phyloP scores from a whole-genome alignment of 2,113 vertebrate species.

The Todiramphus saurophagus region DNA sequence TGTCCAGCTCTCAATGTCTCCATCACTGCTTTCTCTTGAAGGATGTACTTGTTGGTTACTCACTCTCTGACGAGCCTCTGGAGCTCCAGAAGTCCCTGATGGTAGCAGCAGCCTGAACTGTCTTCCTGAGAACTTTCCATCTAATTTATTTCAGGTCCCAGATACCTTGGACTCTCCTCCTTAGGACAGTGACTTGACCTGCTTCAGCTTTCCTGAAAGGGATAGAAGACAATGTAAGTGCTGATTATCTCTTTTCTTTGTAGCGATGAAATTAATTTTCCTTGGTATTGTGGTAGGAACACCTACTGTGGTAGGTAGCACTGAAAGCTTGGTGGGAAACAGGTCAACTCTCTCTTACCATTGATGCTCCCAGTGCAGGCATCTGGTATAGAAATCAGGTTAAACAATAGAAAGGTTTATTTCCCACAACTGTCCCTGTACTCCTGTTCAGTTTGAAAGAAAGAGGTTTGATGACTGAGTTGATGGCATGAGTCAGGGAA shows the following conservation, averaged over 20 bases:
- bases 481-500: neutral
- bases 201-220: neutral
- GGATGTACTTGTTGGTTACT: neutral
- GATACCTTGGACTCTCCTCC: neutral
- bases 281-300: neutral
- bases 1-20: neutral
- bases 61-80: neutral
- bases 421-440: neutral
- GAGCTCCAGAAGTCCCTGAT: neutral
- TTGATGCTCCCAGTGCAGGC: neutral
- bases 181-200: neutral
- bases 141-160: neutral
- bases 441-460: neutral
- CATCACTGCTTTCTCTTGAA: neutral
- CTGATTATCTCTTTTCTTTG: neutral
- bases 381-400: neutral
- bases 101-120: neutral
- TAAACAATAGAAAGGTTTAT: neutral
- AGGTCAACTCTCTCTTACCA: neutral
- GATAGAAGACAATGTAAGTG: neutral
- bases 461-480: neutral
- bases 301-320: neutral
- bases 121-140: neutral
- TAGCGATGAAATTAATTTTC: neutral
- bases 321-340: neutral